These are phyloP conservation scores for Emydura subglobosa DNA, from an alignment of 2,113 vertebrate genomes.

Conservation along the genomic window DNA sequence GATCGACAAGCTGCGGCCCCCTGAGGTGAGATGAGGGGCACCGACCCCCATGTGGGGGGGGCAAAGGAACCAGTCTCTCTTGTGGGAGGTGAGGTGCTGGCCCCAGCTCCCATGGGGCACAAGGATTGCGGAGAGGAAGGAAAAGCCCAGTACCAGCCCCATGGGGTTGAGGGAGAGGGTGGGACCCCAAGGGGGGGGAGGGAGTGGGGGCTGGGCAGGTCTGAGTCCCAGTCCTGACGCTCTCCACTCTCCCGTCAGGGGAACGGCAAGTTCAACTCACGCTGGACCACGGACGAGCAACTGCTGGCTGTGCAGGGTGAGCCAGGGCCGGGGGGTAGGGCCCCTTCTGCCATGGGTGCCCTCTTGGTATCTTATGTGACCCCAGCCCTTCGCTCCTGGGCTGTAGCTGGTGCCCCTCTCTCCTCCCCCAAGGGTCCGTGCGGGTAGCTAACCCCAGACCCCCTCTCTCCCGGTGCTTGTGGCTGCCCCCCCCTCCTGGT, in stretches of 20 bases:
- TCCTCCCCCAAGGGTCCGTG: background rate
- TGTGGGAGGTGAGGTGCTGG: background rate
- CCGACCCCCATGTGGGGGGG: too few species aligned
- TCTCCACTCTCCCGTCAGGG: constrained; percentile 70
- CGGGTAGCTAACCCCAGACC: background rate
- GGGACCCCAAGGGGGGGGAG: background rate
- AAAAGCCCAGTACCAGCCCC: background rate
- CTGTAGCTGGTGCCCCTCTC: background rate
- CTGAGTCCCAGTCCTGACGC: background rate
- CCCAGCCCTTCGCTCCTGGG: background rate
- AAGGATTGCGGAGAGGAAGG: background rate
- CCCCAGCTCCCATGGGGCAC: too few species aligned
- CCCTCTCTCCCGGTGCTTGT: background rate
- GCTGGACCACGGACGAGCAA: constrained; percentile 91
- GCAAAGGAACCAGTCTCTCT: too few species aligned
- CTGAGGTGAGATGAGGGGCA: constrained; percentile 79
- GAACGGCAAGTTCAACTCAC: constrained; percentile 88
- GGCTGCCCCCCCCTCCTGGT: background rate
- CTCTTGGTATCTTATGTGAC: background rate
- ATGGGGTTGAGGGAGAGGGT: background rate
- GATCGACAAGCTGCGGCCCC: constrained; percentile 79
- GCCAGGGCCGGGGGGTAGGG: background rate
- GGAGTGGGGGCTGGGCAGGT: background rate
- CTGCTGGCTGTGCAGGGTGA: constrained; percentile 85
- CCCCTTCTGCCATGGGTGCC: background rate